Evolutionary conservation across 2,797 vertebrate genomes (phyloP).

Genomic region (Salmo trutta): DNA sequence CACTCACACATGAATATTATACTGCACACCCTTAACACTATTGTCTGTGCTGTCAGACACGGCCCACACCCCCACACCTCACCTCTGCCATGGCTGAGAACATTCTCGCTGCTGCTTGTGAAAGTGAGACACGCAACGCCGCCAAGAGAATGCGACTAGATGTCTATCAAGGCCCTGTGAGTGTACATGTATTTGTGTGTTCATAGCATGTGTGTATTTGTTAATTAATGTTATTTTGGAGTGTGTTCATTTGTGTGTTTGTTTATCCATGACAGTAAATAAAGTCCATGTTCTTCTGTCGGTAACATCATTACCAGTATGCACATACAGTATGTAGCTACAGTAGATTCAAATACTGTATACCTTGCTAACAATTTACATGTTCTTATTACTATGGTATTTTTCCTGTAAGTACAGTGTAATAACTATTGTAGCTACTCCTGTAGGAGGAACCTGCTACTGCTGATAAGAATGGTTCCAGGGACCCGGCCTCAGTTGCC

Average conservation of each 20-base stretch:
- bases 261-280: neutral
- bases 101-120: slow-evolving; percentile 95
- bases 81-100: slow-evolving; percentile 99
- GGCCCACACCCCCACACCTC: slow-evolving; percentile 95
- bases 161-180: slow-evolving; percentile 84
- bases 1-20: neutral
- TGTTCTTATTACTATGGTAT: neutral
- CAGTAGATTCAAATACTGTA: neutral
- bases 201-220: neutral
- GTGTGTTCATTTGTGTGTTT: slow-evolving; percentile 1
- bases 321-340: neutral
- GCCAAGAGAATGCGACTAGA: slow-evolving; percentile 99
- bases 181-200: slow-evolving; percentile 20
- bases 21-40: neutral
- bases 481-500: slow-evolving; percentile 82
- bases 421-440: neutral
- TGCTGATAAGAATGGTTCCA: slow-evolving; percentile 84
- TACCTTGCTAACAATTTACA: neutral
- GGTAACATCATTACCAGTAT: neutral
- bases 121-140: slow-evolving; percentile 95
- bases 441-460: slow-evolving; percentile 84
- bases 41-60: slow-evolving; percentile 74
- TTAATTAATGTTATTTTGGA: neutral
- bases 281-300: neutral
- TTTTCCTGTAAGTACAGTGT: neutral